phyloP scores from a whole-genome alignment of 2,888 invertebrate species.

The Mythimna albipuncta region DNA sequence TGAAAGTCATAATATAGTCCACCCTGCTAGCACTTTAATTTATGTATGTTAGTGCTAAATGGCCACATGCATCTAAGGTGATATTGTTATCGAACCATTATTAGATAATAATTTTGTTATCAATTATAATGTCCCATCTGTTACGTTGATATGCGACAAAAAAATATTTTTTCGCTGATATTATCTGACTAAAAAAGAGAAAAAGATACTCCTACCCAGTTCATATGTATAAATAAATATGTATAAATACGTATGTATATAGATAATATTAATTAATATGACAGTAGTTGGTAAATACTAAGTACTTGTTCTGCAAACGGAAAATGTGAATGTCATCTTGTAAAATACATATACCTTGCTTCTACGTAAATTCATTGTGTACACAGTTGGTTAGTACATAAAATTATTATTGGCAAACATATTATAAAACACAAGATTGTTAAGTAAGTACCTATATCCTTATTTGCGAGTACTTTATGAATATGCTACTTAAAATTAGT shows the following conservation, averaged over 20 bases:
- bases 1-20: too few species aligned
- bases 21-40: too few species aligned
- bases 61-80: too few species aligned
- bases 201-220: not conserved
- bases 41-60: too few species aligned
- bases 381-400: constrained; percentile 1
- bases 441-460: not conserved
- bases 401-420: constrained; percentile 14
- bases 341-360: constrained; percentile 1
- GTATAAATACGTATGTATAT: not conserved
- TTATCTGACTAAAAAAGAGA: not conserved
- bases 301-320: not conserved
- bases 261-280: not conserved
- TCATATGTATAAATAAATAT: not conserved
- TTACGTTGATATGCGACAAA: not conserved
- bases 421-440: not conserved
- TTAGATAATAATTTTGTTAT: too few species aligned
- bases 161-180: not conserved
- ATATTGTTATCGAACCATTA: too few species aligned
- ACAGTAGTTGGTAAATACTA: not conserved
- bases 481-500: not conserved
- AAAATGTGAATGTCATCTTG: constrained; percentile 23
- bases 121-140: too few species aligned
- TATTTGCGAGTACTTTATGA: not conserved
- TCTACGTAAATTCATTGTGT: constrained; percentile 6